A percentile compares a stretch with the other conserved stretches of the same genome.
phyloP scores from a whole-genome alignment of 2,797 vertebrate genomes.

The Eulemur albifrons region DNA sequence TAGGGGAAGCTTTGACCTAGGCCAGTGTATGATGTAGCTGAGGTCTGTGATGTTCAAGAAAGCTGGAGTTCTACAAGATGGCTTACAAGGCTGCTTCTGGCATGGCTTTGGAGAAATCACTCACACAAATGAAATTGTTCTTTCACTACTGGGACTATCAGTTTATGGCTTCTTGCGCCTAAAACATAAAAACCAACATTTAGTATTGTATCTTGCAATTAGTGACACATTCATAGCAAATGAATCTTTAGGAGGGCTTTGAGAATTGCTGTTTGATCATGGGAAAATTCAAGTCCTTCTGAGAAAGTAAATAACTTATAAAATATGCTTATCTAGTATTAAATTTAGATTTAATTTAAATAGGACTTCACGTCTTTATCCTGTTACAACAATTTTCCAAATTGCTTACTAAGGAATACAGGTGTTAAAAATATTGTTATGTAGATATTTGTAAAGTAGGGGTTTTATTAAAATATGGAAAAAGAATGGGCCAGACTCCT shows the following conservation, averaged over 20 bases:
- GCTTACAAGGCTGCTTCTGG: background rate
- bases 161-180: constrained; percentile 95
- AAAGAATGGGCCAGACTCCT: background rate
- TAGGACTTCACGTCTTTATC: background rate
- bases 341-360: background rate
- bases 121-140: background rate
- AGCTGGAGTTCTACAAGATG: constrained; percentile 9
- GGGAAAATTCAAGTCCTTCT: constrained; percentile 13
- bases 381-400: background rate
- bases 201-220: background rate
- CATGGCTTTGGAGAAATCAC: background rate
- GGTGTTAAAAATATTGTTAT: background rate
- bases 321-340: background rate
- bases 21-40: background rate
- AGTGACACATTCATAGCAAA: background rate
- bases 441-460: background rate
- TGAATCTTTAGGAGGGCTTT: background rate
- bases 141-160: background rate
- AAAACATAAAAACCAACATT: constrained; percentile 56
- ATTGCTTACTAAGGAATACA: background rate
- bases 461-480: background rate
- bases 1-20: background rate
- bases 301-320: background rate
- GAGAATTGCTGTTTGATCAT: constrained; percentile 20
- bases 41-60: background rate